Base-by-base conservation (phyloP, 2,888 invertebrate species). In the Incurvaria masculella region DNA sequence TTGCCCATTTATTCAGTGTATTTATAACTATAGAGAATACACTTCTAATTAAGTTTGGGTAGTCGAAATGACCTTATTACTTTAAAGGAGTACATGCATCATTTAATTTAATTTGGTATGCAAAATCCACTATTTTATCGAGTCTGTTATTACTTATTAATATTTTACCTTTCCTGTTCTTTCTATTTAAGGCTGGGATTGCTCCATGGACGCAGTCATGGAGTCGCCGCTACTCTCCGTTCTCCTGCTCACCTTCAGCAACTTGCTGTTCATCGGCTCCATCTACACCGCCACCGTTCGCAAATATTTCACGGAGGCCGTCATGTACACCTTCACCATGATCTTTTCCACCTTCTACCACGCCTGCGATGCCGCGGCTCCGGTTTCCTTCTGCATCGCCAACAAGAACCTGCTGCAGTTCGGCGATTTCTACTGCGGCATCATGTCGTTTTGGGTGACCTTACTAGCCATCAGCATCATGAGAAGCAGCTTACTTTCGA, bases 291-390 rank as follows among this genome's bases (percentile, higher is more conserved):
- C 93, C 0, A 69, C 85, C 17, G 82, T 84, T 45, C 80, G 92
- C 1, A 72, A 81, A 27, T 92, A 88, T 65, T 91, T 86, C 72
- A 86, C 90, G 0, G 94, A 94, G 66, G 87, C 89, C 1, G 72
- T 91, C 49, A 87, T 91, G 59, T 95, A 94, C 62, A 80, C 83
- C 20, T 89, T 88, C 53, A 91, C 91, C 1, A 90, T 91, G 87
- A 81, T 93, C 55, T 93, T 91, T 63, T 94, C 94, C 0, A 88
- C 89, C 0, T 91, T 94, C 66, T 95, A 95, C 73, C 95, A 95
- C 66, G 93, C 94, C 0, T 95, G 95, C 65, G 94, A 95, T 62
- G 88, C 89, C 0, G 88, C 89, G 0, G 84, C 86, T 43, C 88
- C 91, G 53, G 88, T 90, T 55, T 86, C 85, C 46, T 87, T 87